Evolutionary conservation across 2,888 invertebrate species (phyloP), one percentile per base, ranked within the genome.

Genomic region (Hypolimnas misippus): DNA sequence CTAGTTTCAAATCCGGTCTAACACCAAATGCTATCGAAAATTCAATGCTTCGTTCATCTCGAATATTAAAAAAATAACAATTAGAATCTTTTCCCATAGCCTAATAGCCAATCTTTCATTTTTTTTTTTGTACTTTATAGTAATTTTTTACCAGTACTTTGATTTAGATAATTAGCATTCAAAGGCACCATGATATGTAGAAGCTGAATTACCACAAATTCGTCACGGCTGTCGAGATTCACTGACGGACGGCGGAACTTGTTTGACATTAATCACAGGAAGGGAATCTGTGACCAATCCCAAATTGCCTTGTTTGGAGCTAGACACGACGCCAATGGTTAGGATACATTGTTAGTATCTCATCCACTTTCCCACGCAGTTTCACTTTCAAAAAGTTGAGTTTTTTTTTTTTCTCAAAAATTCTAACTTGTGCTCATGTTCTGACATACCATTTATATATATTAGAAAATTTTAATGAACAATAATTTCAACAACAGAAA

Each of bases 191-290:
- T 29, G 2, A 29, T 49, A 29, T 29, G 25, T 49, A 29, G 25
- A 14, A 29, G 49, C 3, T 29, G 42, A 52, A 52, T 58, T 33
- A 21, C 31, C 44, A 16, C 25, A 49, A 65, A 54, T 63, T 14
- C 31, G 68, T 63, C 67, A 70, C 56, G 62, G 61, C 19, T 62
- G 68, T 68, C 63, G 50, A 31, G 59, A 52, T 62, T 51, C 40
- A 42, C 38, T 58, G 70, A 69, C 68, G 62, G 38, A 49, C 44
- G 53, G 57, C 70, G 72, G 72, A 69, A 65, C 62, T 46, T 49
- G 49, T 68, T 59, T 67, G 66, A 68, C 59, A 35, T 38, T 70
- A 70, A 73, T 70, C 53, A 61, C 72, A 73, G 72, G 72, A 73
- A 70, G 53, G 57, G 51, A 6, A 44, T 52, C 66, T 66, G 70